A percentile compares a stretch with the other conserved stretches of the same genome.
Conservation (phyloP, 1,140 invertebrate genomes). For the Trachymyrmex cornetzi region DNA sequence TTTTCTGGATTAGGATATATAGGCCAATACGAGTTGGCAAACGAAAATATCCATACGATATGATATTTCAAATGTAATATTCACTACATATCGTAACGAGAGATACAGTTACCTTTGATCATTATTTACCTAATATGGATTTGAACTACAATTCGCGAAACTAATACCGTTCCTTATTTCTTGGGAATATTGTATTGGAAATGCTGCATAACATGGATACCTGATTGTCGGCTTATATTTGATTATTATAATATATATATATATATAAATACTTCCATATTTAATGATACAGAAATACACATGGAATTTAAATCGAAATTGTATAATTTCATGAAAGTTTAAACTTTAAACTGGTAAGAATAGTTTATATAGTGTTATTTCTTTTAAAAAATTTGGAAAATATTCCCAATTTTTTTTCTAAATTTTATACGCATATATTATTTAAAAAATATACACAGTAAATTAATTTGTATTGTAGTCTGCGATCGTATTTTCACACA, state of each 20-base stretch:
- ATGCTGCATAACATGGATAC: background rate
- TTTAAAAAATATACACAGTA: background rate
- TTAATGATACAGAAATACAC: background rate
- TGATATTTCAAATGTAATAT: slow-evolving; percentile 22
- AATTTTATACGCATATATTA: background rate
- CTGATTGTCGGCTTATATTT: background rate
- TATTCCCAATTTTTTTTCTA: background rate
- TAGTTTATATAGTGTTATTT: background rate
- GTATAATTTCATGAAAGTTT: background rate
- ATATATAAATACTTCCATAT: background rate
- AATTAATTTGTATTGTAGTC: slow-evolving; percentile 16
- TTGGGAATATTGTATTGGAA: background rate
- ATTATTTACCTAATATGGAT: background rate
- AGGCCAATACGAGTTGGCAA: background rate
- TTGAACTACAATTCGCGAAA: background rate
- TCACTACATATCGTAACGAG: background rate
- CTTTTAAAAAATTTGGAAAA: background rate
- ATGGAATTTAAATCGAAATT: background rate
- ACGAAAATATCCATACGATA: background rate
- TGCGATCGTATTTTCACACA: slow-evolving; percentile 5
- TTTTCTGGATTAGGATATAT: background rate
- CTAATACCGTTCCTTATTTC: background rate
- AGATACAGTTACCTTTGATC: slow-evolving; percentile 10
- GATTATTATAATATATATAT: background rate
- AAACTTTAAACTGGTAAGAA: background rate